These are phyloP conservation scores for Phyllostomus discolor DNA, from an alignment of 2,113 vertebrate genomes.

Conservation along the genomic window DNA sequence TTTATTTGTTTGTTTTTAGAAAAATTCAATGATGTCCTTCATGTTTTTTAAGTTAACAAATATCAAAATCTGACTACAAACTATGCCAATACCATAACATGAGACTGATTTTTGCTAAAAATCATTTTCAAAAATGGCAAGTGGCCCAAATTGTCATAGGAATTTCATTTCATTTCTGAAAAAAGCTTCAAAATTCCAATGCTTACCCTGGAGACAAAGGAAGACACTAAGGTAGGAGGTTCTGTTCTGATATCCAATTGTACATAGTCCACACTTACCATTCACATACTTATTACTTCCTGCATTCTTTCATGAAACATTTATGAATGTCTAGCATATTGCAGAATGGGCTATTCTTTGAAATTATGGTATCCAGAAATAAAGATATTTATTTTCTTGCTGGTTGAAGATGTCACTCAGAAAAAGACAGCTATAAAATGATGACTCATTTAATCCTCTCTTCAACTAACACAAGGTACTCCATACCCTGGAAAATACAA, in stretches of 20 bases:
- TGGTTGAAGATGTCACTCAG: background rate
- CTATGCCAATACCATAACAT: background rate
- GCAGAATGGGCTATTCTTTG: background rate
- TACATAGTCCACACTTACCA: fast-evolving
- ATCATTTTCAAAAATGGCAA: background rate
- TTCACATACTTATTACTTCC: background rate
- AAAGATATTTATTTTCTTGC: background rate
- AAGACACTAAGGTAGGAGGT: fast-evolving
- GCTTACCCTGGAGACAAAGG: background rate
- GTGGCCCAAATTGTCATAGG: background rate
- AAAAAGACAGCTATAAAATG: background rate
- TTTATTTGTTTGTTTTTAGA: background rate
- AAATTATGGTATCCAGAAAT: background rate
- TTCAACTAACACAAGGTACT: background rate
- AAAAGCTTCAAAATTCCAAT: background rate
- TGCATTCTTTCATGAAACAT: background rate
- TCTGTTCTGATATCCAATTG: fast-evolving
- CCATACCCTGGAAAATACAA: background rate
- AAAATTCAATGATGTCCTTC: background rate
- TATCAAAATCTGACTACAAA: background rate
- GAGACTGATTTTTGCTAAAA: background rate
- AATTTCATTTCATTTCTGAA: background rate
- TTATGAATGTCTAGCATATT: background rate
- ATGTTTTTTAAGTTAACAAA: background rate
- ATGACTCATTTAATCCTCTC: background rate